Evolutionary conservation across 2,797 vertebrate species (phyloP), one percentile per base, ranked within the genome.

Genomic region (Spinus pinus): DNA sequence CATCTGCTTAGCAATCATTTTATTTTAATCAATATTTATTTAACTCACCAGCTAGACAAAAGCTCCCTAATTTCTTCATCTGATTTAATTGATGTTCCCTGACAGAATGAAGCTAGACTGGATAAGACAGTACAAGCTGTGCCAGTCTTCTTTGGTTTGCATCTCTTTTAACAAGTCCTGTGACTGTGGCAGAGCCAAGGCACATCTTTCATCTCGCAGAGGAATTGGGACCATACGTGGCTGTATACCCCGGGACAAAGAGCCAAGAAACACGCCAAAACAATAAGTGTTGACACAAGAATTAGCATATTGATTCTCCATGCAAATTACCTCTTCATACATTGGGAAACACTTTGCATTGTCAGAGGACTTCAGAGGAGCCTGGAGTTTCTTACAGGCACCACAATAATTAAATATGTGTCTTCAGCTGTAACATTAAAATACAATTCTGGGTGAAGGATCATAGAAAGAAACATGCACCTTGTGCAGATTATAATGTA

Each of bases 11-110:
- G 86, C 57, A 31, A 88, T 89, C 1, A 27, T 65, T 91, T 96
- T 78, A 39, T 91, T 93, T 93, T 65, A 81, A 90, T 95, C 95
- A 95, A 86, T 86, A 91, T 94, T 95, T 94, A 93, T 93, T 94
- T 95, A 95, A 91, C 79, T 91, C 50, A 28, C 57, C 2, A 7
- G 50, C 80, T 86, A 93, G 91, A 93, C 65, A 90, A 90, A 96
- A 93, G 50, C 53, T 91, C 42, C 69, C 30, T 88, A 65, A 90
- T 94, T 94, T 94, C 89, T 90, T 94, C 39, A 88, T 86, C 85
- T 37, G 62, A 69, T 83, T 88, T 91, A 95, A 89, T 57, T 72
- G 81, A 78, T 61, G 39, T 51, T 78, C 60, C 66, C 80, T 69
- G 88, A 56, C 85, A 83, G 91, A 94, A 78, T 58, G 57, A 91